Conservation (phyloP, 1,140 invertebrate species). For the Drosophila ficusphila region DNA sequence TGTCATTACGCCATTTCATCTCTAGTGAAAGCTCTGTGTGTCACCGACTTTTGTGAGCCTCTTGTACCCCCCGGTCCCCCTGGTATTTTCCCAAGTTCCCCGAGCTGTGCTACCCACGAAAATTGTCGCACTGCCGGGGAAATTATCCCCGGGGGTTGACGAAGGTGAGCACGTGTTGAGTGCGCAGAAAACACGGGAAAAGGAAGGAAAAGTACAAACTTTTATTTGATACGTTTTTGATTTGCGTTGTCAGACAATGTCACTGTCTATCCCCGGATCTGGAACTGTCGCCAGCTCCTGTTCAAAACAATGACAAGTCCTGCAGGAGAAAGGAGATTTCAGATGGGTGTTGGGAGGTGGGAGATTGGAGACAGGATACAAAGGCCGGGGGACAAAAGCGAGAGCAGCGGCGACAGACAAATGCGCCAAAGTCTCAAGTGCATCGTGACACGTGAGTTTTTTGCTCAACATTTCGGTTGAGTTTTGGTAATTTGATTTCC, state of each 20-base stretch:
- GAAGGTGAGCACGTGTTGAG: conserved; percentile 68
- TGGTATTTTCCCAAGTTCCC: too few relatives aligned
- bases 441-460: conserved; percentile 74
- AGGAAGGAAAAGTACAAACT: conserved; percentile 56
- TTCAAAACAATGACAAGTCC: conserved; percentile 49
- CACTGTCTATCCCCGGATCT: conserved; percentile 50
- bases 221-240: conserved; percentile 82
- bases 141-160: conserved; percentile 18
- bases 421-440: conserved; percentile 75
- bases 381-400: conserved; percentile 16
- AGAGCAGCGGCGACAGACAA: conserved; percentile 15
- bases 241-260: conserved; percentile 74
- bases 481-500: conserved; percentile 76
- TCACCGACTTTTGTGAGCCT: conserved; percentile 26
- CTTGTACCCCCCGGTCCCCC: too few relatives aligned
- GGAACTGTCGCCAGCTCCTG: conserved; percentile 20
- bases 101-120: conserved; percentile 45
- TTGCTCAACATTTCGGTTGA: conserved; percentile 31
- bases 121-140: conserved; percentile 55
- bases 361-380: conserved; percentile 12
- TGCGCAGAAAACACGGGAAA: conserved; percentile 42
- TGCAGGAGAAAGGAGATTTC: conserved; percentile 43
- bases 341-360: not conserved
- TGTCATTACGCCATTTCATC: conserved; percentile 46
- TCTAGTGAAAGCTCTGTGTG: conserved; percentile 18